Base-by-base conservation (phyloP, 2,113 vertebrate species). In the Okapia johnstoni region DNA sequence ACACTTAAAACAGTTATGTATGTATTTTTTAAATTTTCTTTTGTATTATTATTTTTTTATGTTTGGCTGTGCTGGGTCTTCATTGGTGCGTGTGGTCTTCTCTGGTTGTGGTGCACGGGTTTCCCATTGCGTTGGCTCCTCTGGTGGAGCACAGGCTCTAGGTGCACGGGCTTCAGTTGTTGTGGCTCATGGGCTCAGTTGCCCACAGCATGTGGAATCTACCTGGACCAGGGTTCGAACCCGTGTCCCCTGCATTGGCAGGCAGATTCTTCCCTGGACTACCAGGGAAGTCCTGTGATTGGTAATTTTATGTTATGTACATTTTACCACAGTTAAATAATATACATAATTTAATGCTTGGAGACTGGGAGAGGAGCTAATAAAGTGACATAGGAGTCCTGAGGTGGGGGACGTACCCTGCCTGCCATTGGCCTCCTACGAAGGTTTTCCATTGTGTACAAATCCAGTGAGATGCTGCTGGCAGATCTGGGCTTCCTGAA, bases 251-350 rank as follows among this genome's bases (percentile, higher is more conserved):
- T 76, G 23, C 70, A 43, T 15, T 25, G 70, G 70, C 40, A 76
- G 12, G 70, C 40, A 14, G 40, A 40, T 76, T 76, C 70, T 76
- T 26, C 40, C 21, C 70, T 43, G 40, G 40, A 43, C 70, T 23
- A 43, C 70, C 40, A 76, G 70, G 36, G 23, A 43, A 76, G 12
- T 26, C 40, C 40, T 43, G 26, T 76, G 70, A 76, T 7, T 76
- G 36, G 70, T 36, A 81, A 12, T 61, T 43, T 89, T 36, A 7
- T 85, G 57, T 70, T 40, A 40, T 5, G 13, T 60, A 23, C 70
- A 86, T 54, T 86, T 94, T 86, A 30, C 36, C 57, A 91, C 70
- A 70, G 11, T 89, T 66, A 80, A 76, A 46, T 66, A 73, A 10
- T n/a, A 13, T 43, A 46, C 46, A 11, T 25, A 25, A 33, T 81